Evolutionary conservation across 1,140 invertebrate species (phyloP).

Genomic region (Drosophila nigrodunni): DNA sequence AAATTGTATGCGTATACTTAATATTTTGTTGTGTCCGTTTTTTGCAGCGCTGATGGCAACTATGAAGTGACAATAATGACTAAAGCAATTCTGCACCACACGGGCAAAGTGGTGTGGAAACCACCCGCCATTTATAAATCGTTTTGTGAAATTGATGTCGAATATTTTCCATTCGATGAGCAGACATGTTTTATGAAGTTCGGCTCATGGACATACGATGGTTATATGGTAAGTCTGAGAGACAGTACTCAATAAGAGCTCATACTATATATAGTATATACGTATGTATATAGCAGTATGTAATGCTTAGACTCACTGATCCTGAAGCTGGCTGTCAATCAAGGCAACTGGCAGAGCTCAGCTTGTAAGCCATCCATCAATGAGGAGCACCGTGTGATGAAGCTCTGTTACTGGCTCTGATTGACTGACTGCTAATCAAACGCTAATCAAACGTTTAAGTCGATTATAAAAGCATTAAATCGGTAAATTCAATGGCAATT

Average conservation of each 20-base stretch:
- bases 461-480: conserved; percentile 77
- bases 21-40: conserved; percentile 2
- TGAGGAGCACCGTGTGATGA: conserved; percentile 13
- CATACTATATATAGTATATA: not conserved
- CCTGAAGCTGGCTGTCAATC: conserved; percentile 33
- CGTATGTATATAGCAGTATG: not conserved
- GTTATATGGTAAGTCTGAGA: conserved; percentile 91
- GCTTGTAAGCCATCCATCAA: conserved; percentile 65
- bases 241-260: conserved; percentile 10
- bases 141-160: conserved; percentile 98
- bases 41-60: conserved; percentile 96
- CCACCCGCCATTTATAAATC: conserved; percentile 99
- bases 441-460: conserved; percentile 53
- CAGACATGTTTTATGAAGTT: conserved; percentile 99
- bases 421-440: conserved; percentile 77
- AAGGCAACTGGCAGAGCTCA: conserved; percentile 50
- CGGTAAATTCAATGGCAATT: conserved; percentile 29
- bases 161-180: conserved; percentile 98
- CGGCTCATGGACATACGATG: conserved; percentile 97
- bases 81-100: conserved; percentile 95
- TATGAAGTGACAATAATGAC: conserved; percentile 99
- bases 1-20: not conserved
- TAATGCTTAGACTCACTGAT: conserved; percentile 4
- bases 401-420: conserved; percentile 27
- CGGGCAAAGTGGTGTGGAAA: conserved; percentile 98